A percentile compares a stretch with the other conserved stretches of the same genome.
Evolutionary conservation across 2,888 invertebrate genomes (phyloP).

Genomic region (Sceliomorpha sp.): DNA sequence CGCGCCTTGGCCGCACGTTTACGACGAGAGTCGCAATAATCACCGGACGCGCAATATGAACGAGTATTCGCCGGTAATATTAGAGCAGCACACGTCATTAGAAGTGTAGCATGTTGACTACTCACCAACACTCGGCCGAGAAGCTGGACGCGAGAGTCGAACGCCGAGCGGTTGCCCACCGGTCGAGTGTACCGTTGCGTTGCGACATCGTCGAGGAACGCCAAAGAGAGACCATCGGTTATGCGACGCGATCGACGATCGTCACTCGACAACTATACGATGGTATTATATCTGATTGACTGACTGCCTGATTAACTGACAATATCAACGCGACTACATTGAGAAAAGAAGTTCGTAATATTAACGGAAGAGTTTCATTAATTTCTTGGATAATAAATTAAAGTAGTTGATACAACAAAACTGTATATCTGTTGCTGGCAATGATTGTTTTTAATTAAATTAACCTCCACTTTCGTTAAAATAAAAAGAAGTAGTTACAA

Average conservation of each 20-base stretch:
- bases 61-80: conserved; percentile 11
- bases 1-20: conserved; percentile 52
- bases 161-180: conserved; percentile 11
- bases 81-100: conserved; percentile 38
- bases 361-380: no score
- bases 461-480: no score
- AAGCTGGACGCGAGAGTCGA: conserved; percentile 39
- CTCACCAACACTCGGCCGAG: conserved; percentile 28
- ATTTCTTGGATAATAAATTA: no score
- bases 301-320: no score
- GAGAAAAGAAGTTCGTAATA: no score
- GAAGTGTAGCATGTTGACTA: conserved; percentile 45
- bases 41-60: conserved; percentile 36
- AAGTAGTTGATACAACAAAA: no score
- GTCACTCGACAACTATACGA: conserved; percentile 58
- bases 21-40: conserved; percentile 46
- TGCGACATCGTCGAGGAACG: conserved; percentile 54
- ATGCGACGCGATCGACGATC: conserved; percentile 58
- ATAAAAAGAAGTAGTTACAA: no score
- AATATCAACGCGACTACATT: no score
- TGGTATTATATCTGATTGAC: no score
- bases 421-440: no score
- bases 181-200: conserved; percentile 45
- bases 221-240: conserved; percentile 58
- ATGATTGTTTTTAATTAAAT: no score